phyloP scores from a whole-genome alignment of 2,888 invertebrate genomes.

The Graphium colonna region DNA sequence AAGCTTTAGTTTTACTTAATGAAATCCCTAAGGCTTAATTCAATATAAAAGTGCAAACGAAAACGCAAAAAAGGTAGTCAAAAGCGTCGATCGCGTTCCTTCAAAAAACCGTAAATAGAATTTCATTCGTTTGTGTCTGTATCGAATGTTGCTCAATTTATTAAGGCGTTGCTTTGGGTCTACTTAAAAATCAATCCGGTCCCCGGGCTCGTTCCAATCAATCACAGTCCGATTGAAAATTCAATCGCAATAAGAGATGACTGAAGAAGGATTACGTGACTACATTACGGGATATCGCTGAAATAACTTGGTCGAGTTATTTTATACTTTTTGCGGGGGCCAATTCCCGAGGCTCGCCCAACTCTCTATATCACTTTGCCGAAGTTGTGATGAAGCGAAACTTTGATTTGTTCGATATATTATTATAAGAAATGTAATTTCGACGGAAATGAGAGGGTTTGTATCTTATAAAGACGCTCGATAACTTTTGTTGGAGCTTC shows the following conservation, averaged over 20 bases:
- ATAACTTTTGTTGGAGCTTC: too few species aligned
- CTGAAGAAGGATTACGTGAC: slow-evolving; percentile 69
- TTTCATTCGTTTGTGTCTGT: slow-evolving; percentile 60
- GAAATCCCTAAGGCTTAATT: too few species aligned
- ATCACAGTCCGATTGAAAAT: slow-evolving; percentile 72
- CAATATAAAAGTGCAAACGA: not conserved
- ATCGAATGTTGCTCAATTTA: slow-evolving; percentile 62
- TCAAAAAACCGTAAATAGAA: slow-evolving; percentile 53
- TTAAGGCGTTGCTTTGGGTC: slow-evolving; percentile 58
- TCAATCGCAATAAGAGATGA: slow-evolving; percentile 68
- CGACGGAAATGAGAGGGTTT: not conserved
- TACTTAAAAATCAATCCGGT: slow-evolving; percentile 69
- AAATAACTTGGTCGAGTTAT: slow-evolving; percentile 35
- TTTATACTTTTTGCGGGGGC: slow-evolving; percentile 27
- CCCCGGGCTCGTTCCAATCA: slow-evolving; percentile 65
- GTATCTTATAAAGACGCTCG: too few species aligned
- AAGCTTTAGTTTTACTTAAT: too few species aligned
- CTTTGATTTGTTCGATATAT: slow-evolving; percentile 20
- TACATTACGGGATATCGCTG: slow-evolving; percentile 52
- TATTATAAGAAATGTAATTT: slow-evolving; percentile 13
- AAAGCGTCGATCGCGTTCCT: slow-evolving; percentile 16
- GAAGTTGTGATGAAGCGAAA: slow-evolving; percentile 21
- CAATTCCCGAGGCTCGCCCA: slow-evolving; percentile 12
- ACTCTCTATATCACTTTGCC: slow-evolving; percentile 20
- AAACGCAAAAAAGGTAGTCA: not conserved